phyloP scores from a whole-genome alignment of 1,140 invertebrate species.

The Adoxophyes honmai region DNA sequence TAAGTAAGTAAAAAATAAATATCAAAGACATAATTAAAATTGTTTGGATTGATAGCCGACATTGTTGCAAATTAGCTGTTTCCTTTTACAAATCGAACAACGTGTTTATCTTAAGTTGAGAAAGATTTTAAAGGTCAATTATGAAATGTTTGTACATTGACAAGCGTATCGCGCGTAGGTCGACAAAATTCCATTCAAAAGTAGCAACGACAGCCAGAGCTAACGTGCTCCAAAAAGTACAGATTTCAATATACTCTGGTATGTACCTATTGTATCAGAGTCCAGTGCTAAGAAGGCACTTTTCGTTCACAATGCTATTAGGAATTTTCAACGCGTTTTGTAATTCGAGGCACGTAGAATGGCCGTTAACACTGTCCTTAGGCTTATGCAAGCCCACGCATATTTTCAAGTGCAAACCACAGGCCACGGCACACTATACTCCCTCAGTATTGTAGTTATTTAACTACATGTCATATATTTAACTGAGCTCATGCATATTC shows the following conservation, averaged over 20 bases:
- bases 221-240: neutral
- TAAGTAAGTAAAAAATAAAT: too few species aligned
- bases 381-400: constrained; percentile 54
- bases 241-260: too few species aligned
- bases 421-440: too few species aligned
- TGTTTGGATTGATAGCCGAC: too few species aligned
- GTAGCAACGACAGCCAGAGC: neutral
- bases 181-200: neutral
- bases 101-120: too few species aligned
- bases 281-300: neutral
- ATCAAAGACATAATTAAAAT: too few species aligned
- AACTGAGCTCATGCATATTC: neutral
- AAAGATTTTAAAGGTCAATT: constrained; percentile 1
- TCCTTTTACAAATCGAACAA: too few species aligned
- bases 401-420: constrained; percentile 37
- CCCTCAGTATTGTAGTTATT: too few species aligned
- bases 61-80: too few species aligned
- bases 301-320: constrained; percentile 1
- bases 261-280: neutral
- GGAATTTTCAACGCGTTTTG: constrained; percentile 3
- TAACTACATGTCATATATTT: neutral
- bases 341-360: constrained; percentile 43
- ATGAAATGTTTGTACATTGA: constrained; percentile 8
- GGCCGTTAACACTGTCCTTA: constrained; percentile 40
- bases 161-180: neutral